Evolutionary conservation across 2,888 invertebrate genomes (phyloP).

Genomic region (Unio delphinus): DNA sequence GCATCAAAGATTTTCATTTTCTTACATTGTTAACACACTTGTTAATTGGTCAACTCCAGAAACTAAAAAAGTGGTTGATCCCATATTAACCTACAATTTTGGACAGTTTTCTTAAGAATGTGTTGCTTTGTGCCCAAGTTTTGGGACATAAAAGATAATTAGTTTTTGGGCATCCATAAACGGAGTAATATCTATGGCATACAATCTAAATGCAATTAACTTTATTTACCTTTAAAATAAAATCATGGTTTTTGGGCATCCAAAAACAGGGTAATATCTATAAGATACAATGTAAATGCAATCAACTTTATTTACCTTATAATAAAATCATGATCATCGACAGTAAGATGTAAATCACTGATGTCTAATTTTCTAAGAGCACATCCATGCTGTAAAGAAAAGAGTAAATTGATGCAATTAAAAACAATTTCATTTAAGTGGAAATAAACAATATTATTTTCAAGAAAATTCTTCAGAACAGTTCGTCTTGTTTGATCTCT

Average conservation of each 20-base stretch:
- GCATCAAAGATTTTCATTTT: too few relatives aligned
- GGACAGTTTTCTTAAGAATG: too few relatives aligned
- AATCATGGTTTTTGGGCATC: constrained; percentile 10
- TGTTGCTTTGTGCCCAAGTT: too few relatives aligned
- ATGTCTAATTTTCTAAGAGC: constrained; percentile 41
- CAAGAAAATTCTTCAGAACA: too few relatives aligned
- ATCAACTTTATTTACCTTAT: constrained; percentile 33
- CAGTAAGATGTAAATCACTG: constrained; percentile 39
- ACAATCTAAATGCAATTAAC: neutral
- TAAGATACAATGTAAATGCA: neutral
- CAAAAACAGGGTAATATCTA: neutral
- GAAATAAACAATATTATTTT: too few relatives aligned
- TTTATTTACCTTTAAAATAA: constrained; percentile 41
- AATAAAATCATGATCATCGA: constrained; percentile 42
- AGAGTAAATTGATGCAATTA: neutral
- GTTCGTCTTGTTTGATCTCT: too few relatives aligned
- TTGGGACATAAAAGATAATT: neutral
- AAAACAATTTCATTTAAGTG: neutral
- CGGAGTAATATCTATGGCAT: neutral
- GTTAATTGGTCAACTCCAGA: too few relatives aligned
- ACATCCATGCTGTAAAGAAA: constrained; percentile 37
- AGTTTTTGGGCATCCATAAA: neutral
- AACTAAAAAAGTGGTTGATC: too few relatives aligned
- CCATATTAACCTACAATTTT: too few relatives aligned
- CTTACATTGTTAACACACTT: too few relatives aligned